Evolutionary conservation across 2,797 vertebrate genomes (phyloP), one percentile per base, ranked within the genome.

Genomic region (Takifugu ocellatus): DNA sequence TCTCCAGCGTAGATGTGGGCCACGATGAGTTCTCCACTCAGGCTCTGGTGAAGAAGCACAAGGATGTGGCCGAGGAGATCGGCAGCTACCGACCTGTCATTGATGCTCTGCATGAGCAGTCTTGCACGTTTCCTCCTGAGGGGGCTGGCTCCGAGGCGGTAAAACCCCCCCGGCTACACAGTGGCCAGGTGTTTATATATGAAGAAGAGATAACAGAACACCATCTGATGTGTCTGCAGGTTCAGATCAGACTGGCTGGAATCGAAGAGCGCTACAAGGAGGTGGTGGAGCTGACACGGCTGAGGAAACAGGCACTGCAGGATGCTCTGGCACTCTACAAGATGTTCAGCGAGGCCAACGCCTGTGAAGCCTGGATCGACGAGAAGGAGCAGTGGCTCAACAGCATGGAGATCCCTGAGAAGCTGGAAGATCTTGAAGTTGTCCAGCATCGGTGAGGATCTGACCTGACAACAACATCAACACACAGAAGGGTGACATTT

Each of bases 361-460:
- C 96, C 72, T 99, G 96, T 49, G 94, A 95, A 84, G 86, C 95
- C 29, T 99, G 97, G 97, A 95, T 98, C 6, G 95, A 96, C 0
- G 97, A 99, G 84, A 99, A 98, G 88, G 96, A 98, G 86, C 96
- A 93, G 83, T 99, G 97, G 97, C 92, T 99, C 63, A 96, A 94
- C 84, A 93, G 90, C 78, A 96, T 92, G 91, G 91, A 94, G 80
- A 97, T 98, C 78, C 96, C 95, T 0, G 94, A 97, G 84, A 96
- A 95, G 54, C 90, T 98, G 79, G 96, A 97, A 77, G 95, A 97
- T 78, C 89, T 97, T 76, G 95, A 98, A 78, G 95, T 98, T 25
- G 91, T 98, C 64, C 95, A 98, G 85, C 95, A 98, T 85, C 93
- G 96, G 96, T 88, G 39, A 77, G 76, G 15, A 31, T 5, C 10